Percentiles rank a stretch among this genome's conserved stretches.
Conservation (phyloP, 2,113 vertebrate genomes). For the Sceloporus tristichus region DNA sequence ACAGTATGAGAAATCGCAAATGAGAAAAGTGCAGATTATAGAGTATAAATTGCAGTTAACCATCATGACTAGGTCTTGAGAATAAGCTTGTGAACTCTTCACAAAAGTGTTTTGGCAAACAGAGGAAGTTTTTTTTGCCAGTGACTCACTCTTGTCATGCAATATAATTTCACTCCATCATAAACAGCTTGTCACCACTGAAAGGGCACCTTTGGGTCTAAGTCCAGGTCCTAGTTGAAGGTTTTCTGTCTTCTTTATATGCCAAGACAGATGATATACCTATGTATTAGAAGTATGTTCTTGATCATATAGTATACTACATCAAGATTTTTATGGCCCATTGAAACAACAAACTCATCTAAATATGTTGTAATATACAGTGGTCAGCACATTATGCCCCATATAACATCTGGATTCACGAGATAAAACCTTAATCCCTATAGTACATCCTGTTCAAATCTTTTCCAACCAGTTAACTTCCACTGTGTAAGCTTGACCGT, state of each 20-base stretch:
- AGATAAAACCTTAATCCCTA: conserved; percentile 64
- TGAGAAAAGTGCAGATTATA: background rate
- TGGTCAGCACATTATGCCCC: conserved; percentile 45
- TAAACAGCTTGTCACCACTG: no score
- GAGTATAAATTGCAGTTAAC: background rate
- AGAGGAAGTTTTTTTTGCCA: background rate
- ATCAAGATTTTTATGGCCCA: conserved; percentile 3
- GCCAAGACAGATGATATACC: background rate
- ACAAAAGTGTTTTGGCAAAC: no score
- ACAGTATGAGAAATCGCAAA: background rate
- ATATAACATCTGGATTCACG: conserved; percentile 49
- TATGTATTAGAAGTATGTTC: background rate
- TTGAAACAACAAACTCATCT: conserved; percentile 9
- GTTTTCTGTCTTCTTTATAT: background rate
- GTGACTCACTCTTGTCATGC: background rate
- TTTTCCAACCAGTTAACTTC: conserved; percentile 50
- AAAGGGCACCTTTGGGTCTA: background rate
- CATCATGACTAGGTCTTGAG: background rate
- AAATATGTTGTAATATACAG: conserved; percentile 38
- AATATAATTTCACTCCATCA: no score
- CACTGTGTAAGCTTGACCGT: conserved; percentile 36
- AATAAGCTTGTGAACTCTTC: background rate
- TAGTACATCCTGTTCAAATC: conserved; percentile 56
- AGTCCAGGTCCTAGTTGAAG: no score
- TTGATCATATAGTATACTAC: background rate